Evolutionary conservation across 2,113 vertebrate genomes (phyloP), one percentile per base, ranked within the genome.

Genomic region (Silurus glanis): DNA sequence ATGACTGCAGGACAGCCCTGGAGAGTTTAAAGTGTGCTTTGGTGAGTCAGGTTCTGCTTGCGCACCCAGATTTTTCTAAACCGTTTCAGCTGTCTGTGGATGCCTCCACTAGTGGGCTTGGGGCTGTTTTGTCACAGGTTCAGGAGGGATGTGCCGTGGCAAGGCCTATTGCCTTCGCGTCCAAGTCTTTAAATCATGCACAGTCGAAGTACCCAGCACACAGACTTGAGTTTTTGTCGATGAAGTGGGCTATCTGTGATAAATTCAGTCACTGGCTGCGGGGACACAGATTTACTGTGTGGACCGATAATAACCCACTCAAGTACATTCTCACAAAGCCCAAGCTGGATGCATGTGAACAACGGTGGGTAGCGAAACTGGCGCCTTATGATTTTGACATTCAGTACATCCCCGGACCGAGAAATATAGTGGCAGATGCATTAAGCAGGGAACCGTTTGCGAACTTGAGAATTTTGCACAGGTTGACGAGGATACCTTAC

Each of bases 221-320:
- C 28, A 47, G 61, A 83, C 64, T 67, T 28, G 10, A 67, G 45
- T 83, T 89, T 55, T 59, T 88, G 58, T 80, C 88, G 23, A n/a
- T 89, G 45, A 90, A 84, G 59, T 90, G 79, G 85, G 82, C 82
- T 58, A 74, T 85, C 0, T 84, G 53, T 78, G 69, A 89, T 53
- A 89, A 78, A 62, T 88, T 81, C 59, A 76, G 72, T 47, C 76
- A 85, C 17, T 87, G 61, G 61, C 61, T 62, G 1, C 2, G 17
- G 19, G 21, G 21, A 62, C 61, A 62, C 61, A 62, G 61, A 21
- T 62, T 62, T 56, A 83, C 76, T 71, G 8, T 85, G 66, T 19
- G 85, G 78, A 59, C 85, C 25, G 28, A 82, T 25, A 74, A 87
- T 79, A 87, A 84, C 59, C 78, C 83, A 66, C 53, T 84, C 2